Conservation (phyloP, 2,888 invertebrate species). For the Ceraclea dissimilis region DNA sequence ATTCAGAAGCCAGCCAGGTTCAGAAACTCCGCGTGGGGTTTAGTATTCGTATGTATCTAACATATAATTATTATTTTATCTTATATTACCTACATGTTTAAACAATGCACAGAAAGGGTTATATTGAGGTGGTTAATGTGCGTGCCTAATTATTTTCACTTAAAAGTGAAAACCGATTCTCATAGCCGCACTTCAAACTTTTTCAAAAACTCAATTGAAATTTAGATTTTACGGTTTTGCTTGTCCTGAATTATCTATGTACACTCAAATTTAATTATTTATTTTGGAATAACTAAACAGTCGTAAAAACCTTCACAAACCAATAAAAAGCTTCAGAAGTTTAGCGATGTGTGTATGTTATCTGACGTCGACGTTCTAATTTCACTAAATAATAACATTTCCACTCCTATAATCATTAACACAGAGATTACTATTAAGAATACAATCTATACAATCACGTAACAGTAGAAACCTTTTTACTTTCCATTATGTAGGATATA, state of each 20-base stretch:
- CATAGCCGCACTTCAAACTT: slow-evolving; percentile 2
- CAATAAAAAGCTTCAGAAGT: not conserved
- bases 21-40: not conserved
- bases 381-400: too few species aligned
- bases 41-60: not conserved
- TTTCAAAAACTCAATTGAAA: not conserved
- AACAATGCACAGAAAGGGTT: not conserved
- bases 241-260: not conserved
- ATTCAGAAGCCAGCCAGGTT: slow-evolving; percentile 2
- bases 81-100: not conserved
- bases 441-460: too few species aligned
- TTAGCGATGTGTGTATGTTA: too few species aligned
- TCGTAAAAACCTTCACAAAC: not conserved
- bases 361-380: too few species aligned
- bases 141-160: not conserved
- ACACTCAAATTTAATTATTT: not conserved
- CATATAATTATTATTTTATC: not conserved
- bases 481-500: too few species aligned
- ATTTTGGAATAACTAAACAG: not conserved
- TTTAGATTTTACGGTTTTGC: not conserved
- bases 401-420: too few species aligned
- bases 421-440: too few species aligned
- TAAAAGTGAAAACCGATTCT: not conserved
- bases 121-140: not conserved
- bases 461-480: too few species aligned